Evolutionary conservation across 2,113 vertebrate species (phyloP).

Genomic region (Rhinolophus sinicus): DNA sequence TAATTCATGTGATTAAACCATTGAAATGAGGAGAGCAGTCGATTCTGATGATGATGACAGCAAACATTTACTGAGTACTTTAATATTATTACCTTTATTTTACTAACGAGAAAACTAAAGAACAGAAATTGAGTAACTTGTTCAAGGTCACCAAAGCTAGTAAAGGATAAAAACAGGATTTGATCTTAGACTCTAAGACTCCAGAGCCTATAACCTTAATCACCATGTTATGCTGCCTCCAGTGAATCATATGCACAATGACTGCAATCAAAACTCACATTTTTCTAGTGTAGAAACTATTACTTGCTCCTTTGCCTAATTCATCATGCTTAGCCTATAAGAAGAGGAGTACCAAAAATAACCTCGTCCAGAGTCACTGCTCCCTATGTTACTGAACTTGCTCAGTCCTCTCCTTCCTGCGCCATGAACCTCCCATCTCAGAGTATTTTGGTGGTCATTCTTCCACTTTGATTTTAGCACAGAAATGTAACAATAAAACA

Average conservation of each 20-base stretch:
- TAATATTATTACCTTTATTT: background rate
- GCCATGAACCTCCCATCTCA: background rate
- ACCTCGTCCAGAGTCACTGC: background rate
- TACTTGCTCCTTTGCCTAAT: background rate
- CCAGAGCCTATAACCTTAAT: background rate
- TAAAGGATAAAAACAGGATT: background rate
- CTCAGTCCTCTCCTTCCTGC: background rate
- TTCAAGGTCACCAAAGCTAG: background rate
- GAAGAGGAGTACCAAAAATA: background rate
- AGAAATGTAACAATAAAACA: background rate
- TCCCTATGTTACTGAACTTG: background rate
- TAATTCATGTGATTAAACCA: conserved; percentile 2
- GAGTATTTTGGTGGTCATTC: accelerated
- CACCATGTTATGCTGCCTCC: background rate
- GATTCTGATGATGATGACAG: background rate
- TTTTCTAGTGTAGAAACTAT: background rate
- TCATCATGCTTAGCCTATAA: background rate
- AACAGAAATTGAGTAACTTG: background rate
- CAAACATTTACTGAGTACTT: background rate
- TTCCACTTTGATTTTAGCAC: background rate
- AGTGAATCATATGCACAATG: background rate
- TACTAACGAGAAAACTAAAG: conserved; percentile 29
- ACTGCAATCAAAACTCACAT: background rate
- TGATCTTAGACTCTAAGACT: background rate
- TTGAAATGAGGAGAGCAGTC: background rate